Base-by-base conservation (phyloP, 23 tunicate species). In the Phallusia fumigata region DNA sequence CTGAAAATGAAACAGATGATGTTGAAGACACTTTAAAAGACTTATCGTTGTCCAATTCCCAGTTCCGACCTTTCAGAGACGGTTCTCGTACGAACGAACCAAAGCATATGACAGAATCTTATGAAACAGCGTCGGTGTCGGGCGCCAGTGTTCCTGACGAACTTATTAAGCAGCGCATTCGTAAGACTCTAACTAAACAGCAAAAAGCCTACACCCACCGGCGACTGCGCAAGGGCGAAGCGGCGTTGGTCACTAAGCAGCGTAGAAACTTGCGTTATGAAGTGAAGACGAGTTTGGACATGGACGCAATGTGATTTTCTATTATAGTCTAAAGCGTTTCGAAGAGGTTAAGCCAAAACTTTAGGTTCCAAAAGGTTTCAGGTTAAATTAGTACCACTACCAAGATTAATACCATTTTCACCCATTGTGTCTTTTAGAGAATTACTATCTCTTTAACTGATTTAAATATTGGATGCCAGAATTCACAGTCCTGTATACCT, bases 141-240 rank as follows among this genome's bases (percentile, higher is more conserved):
- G 83, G 83, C 85, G 82, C 69, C 82, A 88, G 93, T 58, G 83
- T 88, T 21, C 72, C 93, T 28, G 87, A 81, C 28, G 90, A 77
- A 32, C 89, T 84, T 33, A 89, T 93, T 30, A 92, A 88, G 58
- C 47, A 51, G 35, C 77, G 97, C 18, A 92, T 92, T 26, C 84
- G 80, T 22, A 84, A 45, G 0, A 78, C 79, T 0, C 13, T 92
- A 13, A 30, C 89, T 0, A 84, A 87, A 82, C 95, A 87, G 75
- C 92, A 88, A 58, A 92, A 84, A 80, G 74, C 79, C 18, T 74
- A 52, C 0, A 35, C 52, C 33, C 86, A 86, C 28, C 44, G 98
- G 47, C 76, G 93, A n/a, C 65, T 95, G 75, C 83, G 26, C 31
- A 89, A 86, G 53, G 98, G 98, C 19, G 98, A 95, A 86, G 69